Percentiles rank a stretch among this genome's conserved stretches.
Evolutionary conservation across 2,888 invertebrate genomes (phyloP).

Genomic region (Drosophila longiperda): DNA sequence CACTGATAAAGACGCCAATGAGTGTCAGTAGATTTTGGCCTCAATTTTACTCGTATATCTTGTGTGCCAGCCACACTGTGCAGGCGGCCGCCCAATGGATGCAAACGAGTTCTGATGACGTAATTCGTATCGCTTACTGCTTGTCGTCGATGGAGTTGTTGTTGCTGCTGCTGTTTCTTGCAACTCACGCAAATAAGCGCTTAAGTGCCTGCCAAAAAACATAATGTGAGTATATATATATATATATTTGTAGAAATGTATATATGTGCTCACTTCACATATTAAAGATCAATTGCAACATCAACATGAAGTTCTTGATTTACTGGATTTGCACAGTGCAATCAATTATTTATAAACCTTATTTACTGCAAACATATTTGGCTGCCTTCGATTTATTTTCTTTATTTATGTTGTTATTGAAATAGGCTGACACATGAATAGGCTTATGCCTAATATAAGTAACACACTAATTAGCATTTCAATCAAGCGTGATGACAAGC

Average conservation of each 20-base stretch:
- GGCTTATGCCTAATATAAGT: background rate
- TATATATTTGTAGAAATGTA: slow-evolving; percentile 10
- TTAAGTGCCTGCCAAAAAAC: slow-evolving; percentile 40
- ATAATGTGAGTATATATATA: slow-evolving; percentile 33
- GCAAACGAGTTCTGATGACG: slow-evolving; percentile 78
- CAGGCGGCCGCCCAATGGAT: slow-evolving; percentile 44
- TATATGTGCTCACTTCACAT: background rate
- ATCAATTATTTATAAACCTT: background rate
- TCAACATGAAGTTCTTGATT: slow-evolving; percentile 64
- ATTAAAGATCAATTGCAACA: slow-evolving; percentile 62
- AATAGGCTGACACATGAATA: background rate
- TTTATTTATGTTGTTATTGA: background rate
- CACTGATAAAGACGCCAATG: slow-evolving; percentile 65
- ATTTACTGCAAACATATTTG: background rate
- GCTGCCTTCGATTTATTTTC: background rate
- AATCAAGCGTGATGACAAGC: slow-evolving; percentile 9
- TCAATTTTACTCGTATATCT: slow-evolving; percentile 49
- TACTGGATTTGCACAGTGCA: slow-evolving; percentile 23
- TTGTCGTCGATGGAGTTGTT: slow-evolving; percentile 29
- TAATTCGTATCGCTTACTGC: slow-evolving; percentile 48
- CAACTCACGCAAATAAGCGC: slow-evolving; percentile 65
- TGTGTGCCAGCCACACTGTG: slow-evolving; percentile 47
- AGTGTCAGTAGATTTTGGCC: slow-evolving; percentile 66
- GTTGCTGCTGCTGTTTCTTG: slow-evolving; percentile 40
- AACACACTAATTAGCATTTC: background rate